A percentile compares a stretch with the other conserved stretches of the same genome.
Evolutionary conservation across 1,140 invertebrate species (phyloP).

Genomic region (Musca domestica): DNA sequence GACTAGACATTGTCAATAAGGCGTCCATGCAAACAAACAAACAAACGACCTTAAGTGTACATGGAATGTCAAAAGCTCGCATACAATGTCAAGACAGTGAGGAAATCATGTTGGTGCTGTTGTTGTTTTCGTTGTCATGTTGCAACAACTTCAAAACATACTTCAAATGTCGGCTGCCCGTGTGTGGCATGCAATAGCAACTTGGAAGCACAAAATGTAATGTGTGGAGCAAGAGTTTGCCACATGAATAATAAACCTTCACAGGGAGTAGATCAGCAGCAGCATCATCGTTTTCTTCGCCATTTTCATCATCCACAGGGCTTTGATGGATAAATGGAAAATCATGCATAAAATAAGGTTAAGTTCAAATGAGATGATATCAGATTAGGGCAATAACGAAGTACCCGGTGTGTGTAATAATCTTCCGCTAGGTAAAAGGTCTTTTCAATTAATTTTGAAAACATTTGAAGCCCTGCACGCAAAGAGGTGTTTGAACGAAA

Average conservation of each 20-base stretch:
- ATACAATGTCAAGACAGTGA: slow-evolving; percentile 17
- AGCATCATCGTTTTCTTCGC: background rate
- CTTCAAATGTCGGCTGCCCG: too few species aligned
- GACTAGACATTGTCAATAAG: background rate
- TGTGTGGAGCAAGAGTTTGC: background rate
- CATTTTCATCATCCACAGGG: background rate
- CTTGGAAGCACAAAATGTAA: too few species aligned
- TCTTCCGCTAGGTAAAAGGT: too few species aligned
- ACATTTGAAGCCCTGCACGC: too few species aligned
- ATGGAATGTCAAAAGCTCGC: slow-evolving; percentile 14
- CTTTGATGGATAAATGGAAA: background rate
- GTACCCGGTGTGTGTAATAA: background rate
- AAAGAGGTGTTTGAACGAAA: too few species aligned
- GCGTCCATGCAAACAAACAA: background rate
- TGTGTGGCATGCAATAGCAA: too few species aligned
- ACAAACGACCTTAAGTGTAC: slow-evolving; percentile 15
- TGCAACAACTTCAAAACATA: too few species aligned
- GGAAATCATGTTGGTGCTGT: background rate
- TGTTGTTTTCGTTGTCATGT: background rate
- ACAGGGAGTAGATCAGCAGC: background rate
- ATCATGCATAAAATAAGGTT: background rate
- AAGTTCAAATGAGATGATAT: slow-evolving; percentile 17
- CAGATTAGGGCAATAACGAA: background rate
- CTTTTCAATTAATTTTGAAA: too few species aligned
- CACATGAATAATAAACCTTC: background rate